Evolutionary conservation across 2,797 vertebrate species (phyloP).

Genomic region (Sciaenops ocellatus): DNA sequence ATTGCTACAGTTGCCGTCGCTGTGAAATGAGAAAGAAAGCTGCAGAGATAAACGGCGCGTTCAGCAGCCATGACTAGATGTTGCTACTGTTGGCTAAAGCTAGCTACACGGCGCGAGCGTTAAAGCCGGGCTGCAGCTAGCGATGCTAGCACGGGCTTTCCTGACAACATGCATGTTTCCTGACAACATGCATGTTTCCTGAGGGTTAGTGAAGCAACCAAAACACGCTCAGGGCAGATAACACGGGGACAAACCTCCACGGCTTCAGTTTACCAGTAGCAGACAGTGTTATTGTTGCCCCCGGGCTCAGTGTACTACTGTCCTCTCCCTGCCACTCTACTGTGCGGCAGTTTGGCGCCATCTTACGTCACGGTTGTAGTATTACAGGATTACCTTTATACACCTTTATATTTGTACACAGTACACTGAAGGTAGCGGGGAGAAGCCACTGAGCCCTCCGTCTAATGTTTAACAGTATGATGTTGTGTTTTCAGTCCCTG

Average conservation of each 20-base stretch:
- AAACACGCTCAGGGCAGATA: neutral
- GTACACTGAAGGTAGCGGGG: too few relatives aligned
- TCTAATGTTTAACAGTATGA: neutral
- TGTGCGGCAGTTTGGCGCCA: slow-evolving; percentile 8
- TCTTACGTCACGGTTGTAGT: slow-evolving; percentile 15
- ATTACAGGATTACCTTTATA: neutral
- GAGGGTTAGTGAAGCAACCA: neutral
- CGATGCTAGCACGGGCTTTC: neutral
- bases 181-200: too few relatives aligned
- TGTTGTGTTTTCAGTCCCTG: neutral
- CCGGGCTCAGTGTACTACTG: too few relatives aligned
- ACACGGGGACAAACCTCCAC: neutral
- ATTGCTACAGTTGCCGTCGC: too few relatives aligned
- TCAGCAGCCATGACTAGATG: neutral
- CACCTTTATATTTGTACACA: too few relatives aligned
- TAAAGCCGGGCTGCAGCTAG: neutral
- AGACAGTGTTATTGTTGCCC: neutral
- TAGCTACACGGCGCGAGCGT: neutral
- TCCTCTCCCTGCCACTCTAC: too few relatives aligned
- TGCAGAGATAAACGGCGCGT: too few relatives aligned
- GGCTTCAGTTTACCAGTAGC: neutral
- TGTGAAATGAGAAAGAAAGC: accelerated
- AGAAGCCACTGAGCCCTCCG: neutral
- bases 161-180: neutral
- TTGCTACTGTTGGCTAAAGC: neutral